Base-by-base conservation (phyloP, 2,888 invertebrate genomes). In the Gisinianus flammeolus region DNA sequence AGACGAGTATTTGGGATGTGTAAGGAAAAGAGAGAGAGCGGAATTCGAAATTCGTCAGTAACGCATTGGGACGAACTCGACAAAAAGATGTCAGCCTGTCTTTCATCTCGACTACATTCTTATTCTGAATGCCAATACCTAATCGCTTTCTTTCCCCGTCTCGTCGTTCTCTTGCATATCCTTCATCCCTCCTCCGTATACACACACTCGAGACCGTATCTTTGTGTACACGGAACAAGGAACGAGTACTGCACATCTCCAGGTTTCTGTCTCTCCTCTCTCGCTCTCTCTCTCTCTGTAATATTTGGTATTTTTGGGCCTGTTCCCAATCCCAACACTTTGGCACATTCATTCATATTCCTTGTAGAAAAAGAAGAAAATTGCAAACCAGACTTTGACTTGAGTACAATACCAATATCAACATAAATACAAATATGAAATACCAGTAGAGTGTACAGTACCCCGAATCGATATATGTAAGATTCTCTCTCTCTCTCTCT, bases 31-130 rank as follows among this genome's bases (percentile, higher is more conserved):
- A 72, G 52, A 31, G 58, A 58, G 72, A 72, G 30, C 19, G 62
- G 70, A 77, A 77, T 74, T 72, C 28, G 62, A 56, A 58, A 74
- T 66, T 68, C 35, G 69, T 28, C 24, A 44, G 62, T 67, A 56
- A 64, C 77, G 67, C 70, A 64, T 69, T 64, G 70, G 33, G 71
- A 79, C 64, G 54, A 58, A 76, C 71, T 70, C 71, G 79, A 74
- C 78, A 79, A 79, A 79, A 76, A 76, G 71, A 79, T 79, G 79
- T 79, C 79, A 79, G 75, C 71, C 79, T 79, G 79, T 79, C 79
- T 79, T 79, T 79, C 79, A 79, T 79, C 71, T 58, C 28, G 35
- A 24, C 69, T 44, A 62, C 78, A 78, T 78, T 78, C 78, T 78
- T 78, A 69, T 78, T 74, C 69, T 54, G 68, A 69, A 78, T 78